Conservation (phyloP, 2,888 invertebrate species). For the Zele albiditarsus region DNA sequence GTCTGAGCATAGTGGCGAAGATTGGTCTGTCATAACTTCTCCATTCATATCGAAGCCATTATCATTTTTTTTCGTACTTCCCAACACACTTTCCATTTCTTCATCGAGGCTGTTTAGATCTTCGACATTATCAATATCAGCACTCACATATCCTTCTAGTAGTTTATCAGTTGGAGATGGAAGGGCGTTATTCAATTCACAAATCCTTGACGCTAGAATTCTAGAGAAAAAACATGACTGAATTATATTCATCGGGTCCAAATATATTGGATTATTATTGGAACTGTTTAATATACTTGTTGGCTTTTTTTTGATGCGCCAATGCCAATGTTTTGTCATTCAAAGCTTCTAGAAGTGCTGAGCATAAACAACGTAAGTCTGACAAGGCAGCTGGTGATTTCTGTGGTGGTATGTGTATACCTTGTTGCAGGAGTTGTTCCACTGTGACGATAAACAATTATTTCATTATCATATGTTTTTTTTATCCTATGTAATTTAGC, state of each 20-base stretch:
- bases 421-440: constrained; percentile 82
- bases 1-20: constrained; percentile 20
- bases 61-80: constrained; percentile 42
- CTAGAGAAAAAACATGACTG: constrained; percentile 72
- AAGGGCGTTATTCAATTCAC: constrained; percentile 86
- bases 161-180: constrained; percentile 82
- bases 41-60: constrained; percentile 46
- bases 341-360: constrained; percentile 86
- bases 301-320: constrained; percentile 89
- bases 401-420: constrained; percentile 75
- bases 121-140: constrained; percentile 72
- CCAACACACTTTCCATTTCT: constrained; percentile 43
- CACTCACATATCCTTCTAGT: constrained; percentile 77
- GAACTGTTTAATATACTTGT: constrained; percentile 69
- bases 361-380: constrained; percentile 85
- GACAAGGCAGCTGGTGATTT: constrained; percentile 80
- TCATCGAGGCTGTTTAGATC: constrained; percentile 46
- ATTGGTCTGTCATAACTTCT: constrained; percentile 17
- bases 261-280: constrained; percentile 23
- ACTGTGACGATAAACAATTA: constrained; percentile 74
- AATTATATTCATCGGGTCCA: neutral
- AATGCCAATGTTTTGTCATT: constrained; percentile 90
- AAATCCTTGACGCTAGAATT: constrained; percentile 85
- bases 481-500: constrained; percentile 12
- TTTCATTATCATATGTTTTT: neutral